Evolutionary conservation across 37 sponge, comb jelly and placozoan species (phyloP), one percentile per base, ranked within the genome.

Genomic region (Spongilla lacustris): DNA sequence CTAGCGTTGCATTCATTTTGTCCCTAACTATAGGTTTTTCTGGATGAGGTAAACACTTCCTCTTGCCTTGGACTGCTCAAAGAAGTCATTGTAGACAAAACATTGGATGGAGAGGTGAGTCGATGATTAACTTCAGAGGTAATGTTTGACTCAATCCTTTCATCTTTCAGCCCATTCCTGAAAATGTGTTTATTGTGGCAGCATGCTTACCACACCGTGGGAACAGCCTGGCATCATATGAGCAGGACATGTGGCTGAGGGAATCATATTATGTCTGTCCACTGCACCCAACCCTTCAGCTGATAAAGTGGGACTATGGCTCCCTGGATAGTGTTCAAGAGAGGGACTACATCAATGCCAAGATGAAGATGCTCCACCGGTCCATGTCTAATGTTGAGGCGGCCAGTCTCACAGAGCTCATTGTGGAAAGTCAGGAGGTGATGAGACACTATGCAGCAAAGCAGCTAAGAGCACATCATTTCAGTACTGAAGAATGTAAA

Each of bases 181-280:
- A 76, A 22, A 92, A 92, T 50, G 46, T 92, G 17, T 92, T 92
- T 66, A 80, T 92, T 28, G 89, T 89, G 33, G 89, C 93, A 74
- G 93, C 93, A 2, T 89, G 93, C 71, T 89, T 89, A 36, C 93
- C 93, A 69, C 89, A 92, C 69, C 89, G 93, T 13, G 77, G 86
- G 17, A 80, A 85, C 46, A 89, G 86, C 22, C 72, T 85, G 11
- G 36, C 85, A 32, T 30, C 37, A 5, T 24, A 50, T 21, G 27
- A 67, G 21, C 32, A 36, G n/a, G 86, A 85, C 23, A 77, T 33
- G 13, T 92, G 93, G 93, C 28, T 92, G 67, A 34, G 68, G 13
- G 89, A 86, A 11, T 78, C 77, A 11, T 92, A 92, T 80, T 76
- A 89, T 73, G 93, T 92, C 1, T 82, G 85, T 29, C 75, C 77